A percentile compares a stretch with the other conserved stretches of the same genome.
phyloP scores from a whole-genome alignment of 2,797 vertebrate genomes.

The Tarsius wallacei region DNA sequence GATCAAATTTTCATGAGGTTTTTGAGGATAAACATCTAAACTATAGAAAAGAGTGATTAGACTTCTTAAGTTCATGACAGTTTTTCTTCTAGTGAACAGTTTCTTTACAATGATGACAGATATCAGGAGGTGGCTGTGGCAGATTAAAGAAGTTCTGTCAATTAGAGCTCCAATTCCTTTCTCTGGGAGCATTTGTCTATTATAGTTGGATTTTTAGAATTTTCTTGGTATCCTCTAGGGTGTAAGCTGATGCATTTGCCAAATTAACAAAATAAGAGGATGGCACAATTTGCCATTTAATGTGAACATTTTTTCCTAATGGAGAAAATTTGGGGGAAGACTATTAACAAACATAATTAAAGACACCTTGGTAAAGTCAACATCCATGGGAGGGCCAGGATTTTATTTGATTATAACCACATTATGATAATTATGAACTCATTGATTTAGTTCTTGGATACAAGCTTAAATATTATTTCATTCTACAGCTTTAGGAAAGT shows the following conservation, averaged over 20 bases:
- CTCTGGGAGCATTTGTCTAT: not conserved
- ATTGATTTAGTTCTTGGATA: not conserved
- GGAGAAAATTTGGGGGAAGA: not conserved
- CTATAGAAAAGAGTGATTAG: not conserved
- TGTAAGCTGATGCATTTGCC: not conserved
- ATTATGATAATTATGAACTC: not conserved
- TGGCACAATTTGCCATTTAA: not conserved
- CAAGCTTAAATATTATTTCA: not conserved
- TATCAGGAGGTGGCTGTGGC: not conserved
- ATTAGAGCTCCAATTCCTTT: not conserved
- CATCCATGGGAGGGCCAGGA: not conserved
- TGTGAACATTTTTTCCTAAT: not conserved
- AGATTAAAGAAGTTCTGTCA: not conserved
- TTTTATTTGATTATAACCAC: not conserved
- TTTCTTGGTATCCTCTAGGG: not conserved
- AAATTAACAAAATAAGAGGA: not conserved
- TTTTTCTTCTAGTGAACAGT: not conserved
- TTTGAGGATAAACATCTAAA: not conserved
- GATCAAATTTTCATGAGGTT: not conserved
- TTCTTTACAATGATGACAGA: not conserved
- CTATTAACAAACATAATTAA: not conserved
- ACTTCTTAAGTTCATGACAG: not conserved
- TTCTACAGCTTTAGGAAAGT: not conserved
- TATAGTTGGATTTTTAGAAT: not conserved
- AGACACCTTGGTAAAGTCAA: not conserved